Evolutionary conservation across 2,113 vertebrate species (phyloP).

Genomic region (Salvelinus alpinus): DNA sequence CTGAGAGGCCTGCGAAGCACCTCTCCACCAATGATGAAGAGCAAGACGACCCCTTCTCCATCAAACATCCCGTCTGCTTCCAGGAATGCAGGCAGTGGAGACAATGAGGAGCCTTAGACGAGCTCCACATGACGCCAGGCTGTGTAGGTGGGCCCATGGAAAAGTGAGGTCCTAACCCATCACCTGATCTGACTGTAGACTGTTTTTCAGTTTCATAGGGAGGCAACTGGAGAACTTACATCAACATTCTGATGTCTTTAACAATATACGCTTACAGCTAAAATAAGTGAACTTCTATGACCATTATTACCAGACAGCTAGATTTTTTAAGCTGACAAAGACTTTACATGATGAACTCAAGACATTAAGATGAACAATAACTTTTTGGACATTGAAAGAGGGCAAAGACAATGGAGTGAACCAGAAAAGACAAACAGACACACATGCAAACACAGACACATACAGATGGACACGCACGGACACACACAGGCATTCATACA

Average conservation of each 20-base stretch:
- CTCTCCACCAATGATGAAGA: slow-evolving; percentile 29
- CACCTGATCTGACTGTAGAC: background rate
- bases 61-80: slow-evolving; percentile 47
- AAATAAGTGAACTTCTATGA: too few relatives aligned
- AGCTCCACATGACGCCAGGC: slow-evolving; percentile 36
- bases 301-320: too few relatives aligned
- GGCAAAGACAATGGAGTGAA: too few relatives aligned
- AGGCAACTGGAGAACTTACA: slow-evolving; percentile 1
- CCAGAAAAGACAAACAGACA: too few relatives aligned
- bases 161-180: slow-evolving; percentile 11
- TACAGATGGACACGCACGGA: too few relatives aligned
- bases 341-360: too few relatives aligned
- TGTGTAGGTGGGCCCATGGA: slow-evolving; percentile 9
- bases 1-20: background rate
- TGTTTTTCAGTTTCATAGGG: background rate
- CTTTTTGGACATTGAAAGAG: too few relatives aligned
- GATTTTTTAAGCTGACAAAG: too few relatives aligned
- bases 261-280: too few relatives aligned
- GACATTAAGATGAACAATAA: too few relatives aligned
- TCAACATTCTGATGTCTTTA: background rate
- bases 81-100: slow-evolving; percentile 46
- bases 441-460: too few relatives aligned
- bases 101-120: slow-evolving; percentile 35
- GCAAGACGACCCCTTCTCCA: slow-evolving; percentile 31
- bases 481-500: too few relatives aligned